Percentiles rank a stretch among this genome's conserved stretches.
Evolutionary conservation across 2,113 vertebrate genomes (phyloP).

Genomic region (Myrmophylax atrothorax): DNA sequence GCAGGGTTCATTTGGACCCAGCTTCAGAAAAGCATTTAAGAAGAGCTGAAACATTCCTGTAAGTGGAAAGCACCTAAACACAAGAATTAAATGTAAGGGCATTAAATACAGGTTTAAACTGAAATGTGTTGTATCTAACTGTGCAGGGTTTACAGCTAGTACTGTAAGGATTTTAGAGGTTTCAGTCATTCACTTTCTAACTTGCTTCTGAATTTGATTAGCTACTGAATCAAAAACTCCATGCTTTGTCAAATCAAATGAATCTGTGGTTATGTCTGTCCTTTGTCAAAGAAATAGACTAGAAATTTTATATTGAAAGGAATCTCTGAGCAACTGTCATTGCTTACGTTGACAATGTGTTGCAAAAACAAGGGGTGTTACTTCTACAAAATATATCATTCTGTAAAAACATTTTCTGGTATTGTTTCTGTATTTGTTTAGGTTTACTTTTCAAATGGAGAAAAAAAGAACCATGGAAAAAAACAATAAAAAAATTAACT

Average conservation of each 20-base stretch:
- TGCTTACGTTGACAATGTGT: neutral
- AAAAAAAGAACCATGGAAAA: neutral
- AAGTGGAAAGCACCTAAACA: neutral
- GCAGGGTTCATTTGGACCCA: neutral
- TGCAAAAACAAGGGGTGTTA: neutral
- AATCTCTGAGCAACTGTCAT: neutral
- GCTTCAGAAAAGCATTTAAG: neutral
- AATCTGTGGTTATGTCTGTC: neutral
- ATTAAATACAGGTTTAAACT: neutral
- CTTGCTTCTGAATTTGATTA: neutral
- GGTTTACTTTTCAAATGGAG: neutral
- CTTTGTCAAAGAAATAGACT: neutral
- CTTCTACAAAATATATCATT: neutral
- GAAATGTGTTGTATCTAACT: neutral
- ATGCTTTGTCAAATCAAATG: neutral
- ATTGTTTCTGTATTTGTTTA: neutral
- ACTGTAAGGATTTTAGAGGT: neutral
- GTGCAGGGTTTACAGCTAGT: neutral
- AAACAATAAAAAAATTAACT: neutral
- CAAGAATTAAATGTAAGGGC: neutral
- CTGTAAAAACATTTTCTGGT: neutral
- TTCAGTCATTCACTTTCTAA: neutral
- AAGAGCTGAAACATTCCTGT: neutral
- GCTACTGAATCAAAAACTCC: neutral
- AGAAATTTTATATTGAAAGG: neutral